These are phyloP conservation scores for Brevimyrus niger DNA, from an alignment of 2,113 vertebrate genomes.

Conservation along the genomic window DNA sequence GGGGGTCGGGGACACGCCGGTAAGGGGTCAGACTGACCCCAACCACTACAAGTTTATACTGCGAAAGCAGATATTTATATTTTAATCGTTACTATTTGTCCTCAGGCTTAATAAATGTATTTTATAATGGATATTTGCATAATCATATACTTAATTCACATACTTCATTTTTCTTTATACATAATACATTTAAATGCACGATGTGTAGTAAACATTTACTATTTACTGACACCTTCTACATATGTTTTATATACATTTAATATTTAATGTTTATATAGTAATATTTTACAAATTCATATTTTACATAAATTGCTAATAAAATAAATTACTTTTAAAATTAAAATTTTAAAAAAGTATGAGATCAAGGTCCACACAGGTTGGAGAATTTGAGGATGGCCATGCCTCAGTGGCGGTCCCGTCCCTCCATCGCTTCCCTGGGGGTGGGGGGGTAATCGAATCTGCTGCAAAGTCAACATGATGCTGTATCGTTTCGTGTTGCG, in stretches of 20 bases:
- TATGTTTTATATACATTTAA: not conserved
- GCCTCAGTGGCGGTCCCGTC: not conserved
- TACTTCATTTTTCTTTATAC: not conserved
- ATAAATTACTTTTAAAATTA: not conserved
- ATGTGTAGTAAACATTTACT: not conserved
- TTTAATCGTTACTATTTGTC: not conserved
- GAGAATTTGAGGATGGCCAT: not conserved
- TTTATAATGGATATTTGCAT: not conserved
- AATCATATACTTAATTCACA: not conserved
- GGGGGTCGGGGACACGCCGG: not conserved
- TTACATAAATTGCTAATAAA: not conserved
- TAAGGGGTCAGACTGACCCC: not conserved
- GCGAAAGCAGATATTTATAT: not conserved
- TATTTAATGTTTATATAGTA: not conserved
- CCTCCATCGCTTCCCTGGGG: not conserved
- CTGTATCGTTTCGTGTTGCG: conserved; percentile 5
- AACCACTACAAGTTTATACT: not conserved
- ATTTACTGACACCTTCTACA: not conserved
- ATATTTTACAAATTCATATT: not conserved
- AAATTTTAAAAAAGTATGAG: not conserved
- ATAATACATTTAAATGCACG: not conserved
- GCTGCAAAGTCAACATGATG: conserved; percentile 33
- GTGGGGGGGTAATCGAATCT: conserved; percentile 27
- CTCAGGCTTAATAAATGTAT: not conserved
- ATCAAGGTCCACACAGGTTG: not conserved